These are phyloP conservation scores for Meteorus colon DNA, from an alignment of 2,888 invertebrate species.

Conservation along the genomic window DNA sequence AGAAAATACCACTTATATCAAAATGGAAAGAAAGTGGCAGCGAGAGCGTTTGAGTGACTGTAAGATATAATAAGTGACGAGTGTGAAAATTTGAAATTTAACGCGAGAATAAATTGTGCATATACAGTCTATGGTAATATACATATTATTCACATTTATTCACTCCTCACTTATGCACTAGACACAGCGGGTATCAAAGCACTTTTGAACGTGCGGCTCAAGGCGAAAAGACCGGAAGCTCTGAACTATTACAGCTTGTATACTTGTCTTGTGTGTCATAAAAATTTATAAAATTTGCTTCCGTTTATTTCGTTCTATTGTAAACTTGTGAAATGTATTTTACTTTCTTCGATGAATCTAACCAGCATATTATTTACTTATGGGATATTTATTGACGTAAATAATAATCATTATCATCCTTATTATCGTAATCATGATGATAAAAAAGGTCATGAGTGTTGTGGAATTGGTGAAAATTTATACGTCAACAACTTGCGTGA, in stretches of 20 bases:
- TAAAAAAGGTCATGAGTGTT: neutral
- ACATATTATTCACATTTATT: neutral
- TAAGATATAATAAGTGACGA: conserved; percentile 2
- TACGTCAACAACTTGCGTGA: conserved; percentile 22
- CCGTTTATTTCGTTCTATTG: conserved; percentile 46
- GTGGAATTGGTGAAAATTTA: conserved; percentile 33
- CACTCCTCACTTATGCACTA: neutral
- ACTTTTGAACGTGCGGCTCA: conserved; percentile 16
- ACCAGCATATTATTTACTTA: neutral
- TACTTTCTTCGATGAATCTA: conserved; percentile 41
- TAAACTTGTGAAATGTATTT: conserved; percentile 34
- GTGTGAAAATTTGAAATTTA: neutral
- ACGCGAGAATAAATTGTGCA: neutral
- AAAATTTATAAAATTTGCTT: conserved; percentile 53
- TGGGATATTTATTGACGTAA: neutral
- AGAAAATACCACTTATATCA: conserved; percentile 9
- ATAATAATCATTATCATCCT: neutral
- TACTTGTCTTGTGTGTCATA: conserved; percentile 48
- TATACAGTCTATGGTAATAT: neutral
- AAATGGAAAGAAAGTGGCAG: conserved; percentile 1
- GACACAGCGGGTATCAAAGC: conserved; percentile 9
- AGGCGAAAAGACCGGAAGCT: conserved; percentile 48
- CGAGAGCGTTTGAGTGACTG: neutral
- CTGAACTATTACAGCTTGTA: conserved; percentile 50
- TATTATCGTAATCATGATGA: neutral